These are phyloP conservation scores for Myopa tessellatipennis DNA, from an alignment of 2,888 invertebrate species.

Conservation along the genomic window DNA sequence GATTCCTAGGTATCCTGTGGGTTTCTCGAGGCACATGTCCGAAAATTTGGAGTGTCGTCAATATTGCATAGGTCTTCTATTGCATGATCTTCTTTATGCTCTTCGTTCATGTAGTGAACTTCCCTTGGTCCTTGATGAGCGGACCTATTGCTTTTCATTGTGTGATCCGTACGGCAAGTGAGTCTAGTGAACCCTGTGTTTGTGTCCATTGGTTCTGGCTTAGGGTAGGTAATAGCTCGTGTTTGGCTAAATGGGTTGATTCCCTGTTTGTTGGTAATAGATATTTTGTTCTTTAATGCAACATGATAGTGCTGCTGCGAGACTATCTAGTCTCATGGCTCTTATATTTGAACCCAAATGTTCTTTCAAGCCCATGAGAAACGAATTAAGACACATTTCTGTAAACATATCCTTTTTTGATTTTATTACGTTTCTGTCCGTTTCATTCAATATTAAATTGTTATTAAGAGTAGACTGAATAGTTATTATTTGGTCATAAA, in stretches of 20 bases:
- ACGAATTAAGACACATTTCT: constrained; percentile 49
- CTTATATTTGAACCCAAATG: constrained; percentile 49
- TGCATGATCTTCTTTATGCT: background rate
- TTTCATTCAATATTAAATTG: constrained; percentile 47
- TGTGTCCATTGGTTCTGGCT: no score
- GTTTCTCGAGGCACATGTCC: constrained; percentile 27
- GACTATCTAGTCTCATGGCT: constrained; percentile 44
- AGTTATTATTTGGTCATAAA: constrained; percentile 46
- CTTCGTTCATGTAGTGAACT: background rate
- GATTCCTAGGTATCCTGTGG: constrained; percentile 30
- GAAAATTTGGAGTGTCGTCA: constrained; percentile 30
- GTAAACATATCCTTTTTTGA: constrained; percentile 44
- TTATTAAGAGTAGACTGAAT: constrained; percentile 45
- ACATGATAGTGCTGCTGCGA: constrained; percentile 26
- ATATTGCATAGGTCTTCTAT: background rate
- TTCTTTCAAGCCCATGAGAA: constrained; percentile 47
- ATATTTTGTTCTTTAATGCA: constrained; percentile 43
- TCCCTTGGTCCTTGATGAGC: background rate
- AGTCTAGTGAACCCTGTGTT: no score
- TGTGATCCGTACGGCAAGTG: background rate
- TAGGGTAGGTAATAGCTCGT: no score
- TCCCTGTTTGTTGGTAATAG: no score
- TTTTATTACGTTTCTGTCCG: constrained; percentile 40
- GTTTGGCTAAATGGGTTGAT: no score
- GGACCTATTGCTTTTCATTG: background rate